A percentile compares a stretch with the other conserved stretches of the same genome.
phyloP scores from a whole-genome alignment of 2,888 invertebrate species.

The Frankliniella intonsa region DNA sequence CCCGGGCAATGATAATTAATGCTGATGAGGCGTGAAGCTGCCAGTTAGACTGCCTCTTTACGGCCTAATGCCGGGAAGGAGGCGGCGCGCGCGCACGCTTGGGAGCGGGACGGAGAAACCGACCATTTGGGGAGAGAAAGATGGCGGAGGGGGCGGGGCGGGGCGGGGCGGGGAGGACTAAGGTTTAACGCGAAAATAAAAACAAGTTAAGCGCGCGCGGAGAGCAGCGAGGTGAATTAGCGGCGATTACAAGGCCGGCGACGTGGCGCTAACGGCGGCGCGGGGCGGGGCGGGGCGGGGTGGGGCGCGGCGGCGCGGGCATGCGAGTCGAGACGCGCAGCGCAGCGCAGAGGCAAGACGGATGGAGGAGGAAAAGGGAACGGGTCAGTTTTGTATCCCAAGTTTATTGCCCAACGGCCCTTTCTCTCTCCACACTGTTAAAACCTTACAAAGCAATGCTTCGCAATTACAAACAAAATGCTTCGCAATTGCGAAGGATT shows the following conservation, averaged over 20 bases:
- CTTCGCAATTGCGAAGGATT: too few relatives aligned
- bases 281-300: neutral
- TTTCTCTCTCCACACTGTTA: too few relatives aligned
- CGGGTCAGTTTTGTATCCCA: too few relatives aligned
- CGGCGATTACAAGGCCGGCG: neutral
- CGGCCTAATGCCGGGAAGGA: neutral
- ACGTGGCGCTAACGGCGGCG: neutral
- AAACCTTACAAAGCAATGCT: too few relatives aligned
- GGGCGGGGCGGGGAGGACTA: neutral
- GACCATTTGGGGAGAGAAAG: neutral
- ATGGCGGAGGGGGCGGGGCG: neutral
- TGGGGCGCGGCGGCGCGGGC: neutral
- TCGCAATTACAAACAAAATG: too few relatives aligned
- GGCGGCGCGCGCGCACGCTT: neutral
- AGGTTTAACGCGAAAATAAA: neutral
- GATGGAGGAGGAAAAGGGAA: too few relatives aligned
- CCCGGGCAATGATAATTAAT: constrained; percentile 12
- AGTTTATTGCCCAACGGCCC: too few relatives aligned
- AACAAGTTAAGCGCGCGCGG: neutral
- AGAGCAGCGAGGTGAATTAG: neutral
- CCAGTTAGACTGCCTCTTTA: neutral
- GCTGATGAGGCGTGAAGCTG: constrained; percentile 22
- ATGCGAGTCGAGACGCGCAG: too few relatives aligned
- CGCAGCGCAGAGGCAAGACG: too few relatives aligned
- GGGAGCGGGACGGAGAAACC: neutral